phyloP scores from a whole-genome alignment of 2,797 vertebrate species.

The Phaenicophaeus curvirostris region DNA sequence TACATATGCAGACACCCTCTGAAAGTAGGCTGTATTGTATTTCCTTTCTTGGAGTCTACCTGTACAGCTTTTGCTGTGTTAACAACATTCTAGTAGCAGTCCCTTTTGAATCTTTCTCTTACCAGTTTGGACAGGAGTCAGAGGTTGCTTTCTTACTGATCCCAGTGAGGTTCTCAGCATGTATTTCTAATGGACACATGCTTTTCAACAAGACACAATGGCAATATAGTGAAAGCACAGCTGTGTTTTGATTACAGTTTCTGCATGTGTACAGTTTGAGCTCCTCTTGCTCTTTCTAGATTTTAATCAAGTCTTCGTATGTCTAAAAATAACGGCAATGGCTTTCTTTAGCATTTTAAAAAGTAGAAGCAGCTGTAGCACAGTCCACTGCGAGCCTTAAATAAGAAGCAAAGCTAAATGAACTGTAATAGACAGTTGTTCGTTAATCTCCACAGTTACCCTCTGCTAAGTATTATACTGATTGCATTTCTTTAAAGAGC shows the following conservation, averaged over 20 bases:
- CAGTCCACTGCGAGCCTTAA: neutral
- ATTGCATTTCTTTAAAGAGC: neutral
- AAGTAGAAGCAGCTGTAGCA: neutral
- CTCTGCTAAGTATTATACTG: neutral
- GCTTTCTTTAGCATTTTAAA: neutral
- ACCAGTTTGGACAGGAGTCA: neutral
- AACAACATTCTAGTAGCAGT: neutral
- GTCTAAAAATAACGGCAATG: neutral
- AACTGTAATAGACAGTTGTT: neutral
- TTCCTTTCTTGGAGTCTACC: neutral
- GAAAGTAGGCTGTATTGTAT: neutral
- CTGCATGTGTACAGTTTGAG: neutral
- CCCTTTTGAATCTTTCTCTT: neutral
- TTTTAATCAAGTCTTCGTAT: neutral
- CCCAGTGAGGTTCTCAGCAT: neutral
- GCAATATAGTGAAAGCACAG: neutral
- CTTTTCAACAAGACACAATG: neutral
- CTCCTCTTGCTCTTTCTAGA: neutral
- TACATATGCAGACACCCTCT: neutral
- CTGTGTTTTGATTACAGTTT: neutral
- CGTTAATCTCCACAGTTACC: neutral
- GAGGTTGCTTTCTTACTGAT: neutral
- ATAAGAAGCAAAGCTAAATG: neutral
- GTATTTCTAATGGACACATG: neutral
- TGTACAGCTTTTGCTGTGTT: neutral